Conservation (phyloP, 2,888 invertebrate genomes). For the Neuroscelio doddi region DNA sequence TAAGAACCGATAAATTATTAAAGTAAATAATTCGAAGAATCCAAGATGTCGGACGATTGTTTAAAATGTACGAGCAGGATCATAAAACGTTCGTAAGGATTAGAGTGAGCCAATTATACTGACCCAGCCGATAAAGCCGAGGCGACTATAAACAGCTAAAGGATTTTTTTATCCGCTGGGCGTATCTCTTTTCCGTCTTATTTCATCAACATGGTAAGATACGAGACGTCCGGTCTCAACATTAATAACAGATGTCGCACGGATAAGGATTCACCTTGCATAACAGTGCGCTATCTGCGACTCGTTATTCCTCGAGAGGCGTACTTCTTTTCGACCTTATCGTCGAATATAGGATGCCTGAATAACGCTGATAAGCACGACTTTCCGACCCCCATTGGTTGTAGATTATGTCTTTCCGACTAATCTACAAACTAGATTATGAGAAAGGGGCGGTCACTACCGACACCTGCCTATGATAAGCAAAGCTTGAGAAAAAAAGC, state of each 20-base stretch:
- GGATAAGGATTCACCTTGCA: constrained; percentile 45
- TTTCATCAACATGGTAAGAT: constrained; percentile 18
- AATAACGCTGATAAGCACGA: constrained; percentile 33
- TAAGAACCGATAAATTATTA: too few relatives aligned
- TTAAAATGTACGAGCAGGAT: too few relatives aligned
- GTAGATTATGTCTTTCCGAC: constrained; percentile 42
- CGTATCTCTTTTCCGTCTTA: constrained; percentile 16
- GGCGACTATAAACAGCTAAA: constrained; percentile 22
- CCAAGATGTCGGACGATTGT: constrained; percentile 4
- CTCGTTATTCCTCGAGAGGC: constrained; percentile 40
- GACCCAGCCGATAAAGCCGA: constrained; percentile 30
- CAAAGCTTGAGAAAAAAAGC: too few relatives aligned
- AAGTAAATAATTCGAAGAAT: too few relatives aligned
- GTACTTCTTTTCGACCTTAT: constrained; percentile 44
- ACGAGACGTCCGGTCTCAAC: background rate
- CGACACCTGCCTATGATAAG: constrained; percentile 46
- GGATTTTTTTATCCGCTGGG: constrained; percentile 4
- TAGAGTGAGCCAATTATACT: constrained; percentile 44
- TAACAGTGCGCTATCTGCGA: constrained; percentile 25
- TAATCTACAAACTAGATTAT: constrained; percentile 46
- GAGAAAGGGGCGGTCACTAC: constrained; percentile 39
- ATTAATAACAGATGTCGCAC: constrained; percentile 45
- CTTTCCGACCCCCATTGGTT: constrained; percentile 39
- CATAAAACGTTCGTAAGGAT: constrained; percentile 40
- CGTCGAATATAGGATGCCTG: constrained; percentile 39